Conservation (phyloP, 2,888 invertebrate species). For the Andricus quercusramuli region DNA sequence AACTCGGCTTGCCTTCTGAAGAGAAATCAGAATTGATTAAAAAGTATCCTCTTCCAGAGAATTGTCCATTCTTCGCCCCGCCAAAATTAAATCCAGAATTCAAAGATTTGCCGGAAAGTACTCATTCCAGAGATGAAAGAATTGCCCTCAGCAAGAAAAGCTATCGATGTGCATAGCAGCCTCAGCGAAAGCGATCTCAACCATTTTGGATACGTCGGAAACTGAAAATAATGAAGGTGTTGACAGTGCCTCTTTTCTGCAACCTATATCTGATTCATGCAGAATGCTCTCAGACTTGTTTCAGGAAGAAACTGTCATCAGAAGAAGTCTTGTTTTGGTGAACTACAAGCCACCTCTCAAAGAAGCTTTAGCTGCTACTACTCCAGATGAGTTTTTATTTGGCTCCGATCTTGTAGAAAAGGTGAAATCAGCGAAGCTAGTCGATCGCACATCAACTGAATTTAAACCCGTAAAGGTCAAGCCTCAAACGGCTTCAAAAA, state of each 20-base stretch:
- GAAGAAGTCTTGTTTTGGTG: not conserved
- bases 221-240: not conserved
- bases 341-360: not conserved
- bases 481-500: not conserved
- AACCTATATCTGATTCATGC: not conserved
- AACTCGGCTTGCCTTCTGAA: no score
- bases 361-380: not conserved
- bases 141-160: no score
- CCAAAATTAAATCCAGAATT: no score
- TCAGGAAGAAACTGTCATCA: not conserved
- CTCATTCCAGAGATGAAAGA: no score
- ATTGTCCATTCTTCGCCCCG: no score
- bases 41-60: no score
- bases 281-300: not conserved
- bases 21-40: no score
- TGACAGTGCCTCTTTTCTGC: not conserved
- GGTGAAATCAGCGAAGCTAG: not conserved
- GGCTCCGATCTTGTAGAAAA: not conserved
- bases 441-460: not conserved
- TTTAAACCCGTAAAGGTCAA: not conserved
- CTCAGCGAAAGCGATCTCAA: not conserved
- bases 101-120: no score
- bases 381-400: not conserved
- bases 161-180: not conserved
- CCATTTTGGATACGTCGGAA: not conserved